These are phyloP conservation scores for Sebastes umbrosus DNA, from an alignment of 2,797 vertebrate genomes.

Conservation along the genomic window DNA sequence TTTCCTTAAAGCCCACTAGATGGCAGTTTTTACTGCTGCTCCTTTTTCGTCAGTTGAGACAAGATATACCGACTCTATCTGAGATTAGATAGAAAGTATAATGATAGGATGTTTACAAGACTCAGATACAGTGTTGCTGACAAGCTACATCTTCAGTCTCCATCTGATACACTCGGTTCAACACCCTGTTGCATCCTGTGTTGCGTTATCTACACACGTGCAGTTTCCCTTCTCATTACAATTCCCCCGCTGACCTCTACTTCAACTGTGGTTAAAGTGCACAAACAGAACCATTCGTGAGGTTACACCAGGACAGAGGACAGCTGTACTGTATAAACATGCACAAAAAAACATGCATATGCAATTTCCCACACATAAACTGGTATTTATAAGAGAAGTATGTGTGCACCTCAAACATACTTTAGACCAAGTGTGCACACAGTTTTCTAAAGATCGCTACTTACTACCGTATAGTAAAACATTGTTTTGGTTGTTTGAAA, in stretches of 20 bases:
- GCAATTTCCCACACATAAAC: background rate
- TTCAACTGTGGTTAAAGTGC: background rate
- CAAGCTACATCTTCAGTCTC: background rate
- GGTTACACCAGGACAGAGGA: background rate
- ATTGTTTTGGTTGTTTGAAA: background rate
- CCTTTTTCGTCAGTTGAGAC: background rate
- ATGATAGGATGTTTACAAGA: background rate
- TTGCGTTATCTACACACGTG: background rate
- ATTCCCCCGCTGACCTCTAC: background rate
- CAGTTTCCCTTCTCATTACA: background rate
- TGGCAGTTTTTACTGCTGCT: constrained; percentile 43
- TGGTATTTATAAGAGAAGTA: background rate
- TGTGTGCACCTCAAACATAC: background rate
- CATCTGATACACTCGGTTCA: background rate
- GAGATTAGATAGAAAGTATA: background rate
- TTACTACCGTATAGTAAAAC: background rate
- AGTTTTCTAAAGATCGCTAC: too few species aligned
- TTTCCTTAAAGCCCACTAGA: constrained; percentile 55
- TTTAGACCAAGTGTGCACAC: background rate
- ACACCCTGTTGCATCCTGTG: background rate
- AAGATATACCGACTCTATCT: too few species aligned
- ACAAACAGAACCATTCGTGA: background rate
- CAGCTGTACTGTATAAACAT: background rate
- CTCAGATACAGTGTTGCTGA: background rate
- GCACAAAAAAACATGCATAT: background rate